Base-by-base conservation (phyloP, 2,113 vertebrate genomes). In the Scomber scombrus region DNA sequence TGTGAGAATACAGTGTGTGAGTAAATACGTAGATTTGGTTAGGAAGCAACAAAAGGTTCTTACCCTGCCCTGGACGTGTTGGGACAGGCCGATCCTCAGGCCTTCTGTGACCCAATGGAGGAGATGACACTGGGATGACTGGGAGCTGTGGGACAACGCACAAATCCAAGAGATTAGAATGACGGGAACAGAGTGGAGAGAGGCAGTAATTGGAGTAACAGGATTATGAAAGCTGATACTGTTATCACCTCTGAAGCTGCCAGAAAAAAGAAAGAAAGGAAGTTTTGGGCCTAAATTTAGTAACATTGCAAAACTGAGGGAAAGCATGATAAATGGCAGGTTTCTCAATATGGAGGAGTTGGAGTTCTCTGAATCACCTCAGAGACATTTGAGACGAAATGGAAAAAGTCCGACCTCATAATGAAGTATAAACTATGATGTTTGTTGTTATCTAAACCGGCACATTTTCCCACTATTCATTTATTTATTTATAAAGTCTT, bases 21-120 rank as follows among this genome's bases (percentile, higher is more conserved):
- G 40, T 54, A 1, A 11, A 10, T 1, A n/a, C 43, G 61, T 16
- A 21, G 23, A 8, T 26, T 6, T 5, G 8, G 11, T 19, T 49
- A 31, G 31, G 5, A 5, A 7, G 18, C n/a, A 29, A n/a, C n/a
- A n/a, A n/a, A n/a, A n/a, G n/a, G 2, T 47, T 73, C 72, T 79
- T 56, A 72, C 71, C 63, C 15, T 34, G 40, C 4, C 18, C 5
- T 40, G 11, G 58, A 50, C 77, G 13, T 71, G 77, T 60, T 14
- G 23, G 31, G 73, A 29, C 73, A 64, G 34, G 40, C 34, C 2
- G 23, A 21, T 18, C 43, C 18, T 45, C 64, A 5, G 49, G n/a
- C 34, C 15, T 47, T 19, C 13, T 54, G 19, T 0, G 29, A 61
- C 47, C 49, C n/a, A 66, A 67, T 26, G 52, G 62, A 61, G 26